phyloP scores from a whole-genome alignment of 2,797 vertebrate genomes.

The Acanthopagrus latus region DNA sequence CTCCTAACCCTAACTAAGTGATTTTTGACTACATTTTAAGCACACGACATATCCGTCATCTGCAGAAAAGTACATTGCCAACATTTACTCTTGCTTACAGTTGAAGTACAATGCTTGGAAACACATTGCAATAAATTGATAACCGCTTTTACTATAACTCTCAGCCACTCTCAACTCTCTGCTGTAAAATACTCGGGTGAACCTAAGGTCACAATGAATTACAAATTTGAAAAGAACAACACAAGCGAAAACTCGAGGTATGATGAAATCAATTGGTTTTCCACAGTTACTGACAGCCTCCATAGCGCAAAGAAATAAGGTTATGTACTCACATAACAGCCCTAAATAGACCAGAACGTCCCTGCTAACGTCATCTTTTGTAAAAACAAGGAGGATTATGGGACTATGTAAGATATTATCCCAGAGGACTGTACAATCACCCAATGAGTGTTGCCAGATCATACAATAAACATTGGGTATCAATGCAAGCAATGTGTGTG shows the following conservation, averaged over 20 bases:
- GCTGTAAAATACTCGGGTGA: slow-evolving; percentile 6
- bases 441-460: slow-evolving; percentile 18
- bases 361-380: slow-evolving; percentile 22
- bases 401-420: slow-evolving; percentile 22
- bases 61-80: no score
- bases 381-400: slow-evolving; percentile 27
- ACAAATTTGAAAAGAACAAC: not conserved
- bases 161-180: slow-evolving; percentile 2
- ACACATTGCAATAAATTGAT: not conserved
- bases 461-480: slow-evolving; percentile 11
- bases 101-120: not conserved
- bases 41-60: no score
- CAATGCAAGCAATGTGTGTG: slow-evolving; percentile 31
- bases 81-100: no score
- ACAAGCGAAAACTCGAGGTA: slow-evolving; percentile 4
- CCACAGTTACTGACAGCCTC: no score
- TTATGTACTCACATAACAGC: not conserved
- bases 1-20: no score
- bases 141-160: slow-evolving; percentile 10
- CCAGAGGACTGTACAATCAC: slow-evolving; percentile 14
- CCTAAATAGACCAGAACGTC: slow-evolving; percentile 13
- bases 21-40: no score
- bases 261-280: not conserved
- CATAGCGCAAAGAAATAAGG: not conserved
- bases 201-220: slow-evolving; percentile 3